A percentile compares a stretch with the other conserved stretches of the same genome.
Evolutionary conservation across 2,797 vertebrate genomes (phyloP).

Genomic region (Gastrophryne carolinensis): DNA sequence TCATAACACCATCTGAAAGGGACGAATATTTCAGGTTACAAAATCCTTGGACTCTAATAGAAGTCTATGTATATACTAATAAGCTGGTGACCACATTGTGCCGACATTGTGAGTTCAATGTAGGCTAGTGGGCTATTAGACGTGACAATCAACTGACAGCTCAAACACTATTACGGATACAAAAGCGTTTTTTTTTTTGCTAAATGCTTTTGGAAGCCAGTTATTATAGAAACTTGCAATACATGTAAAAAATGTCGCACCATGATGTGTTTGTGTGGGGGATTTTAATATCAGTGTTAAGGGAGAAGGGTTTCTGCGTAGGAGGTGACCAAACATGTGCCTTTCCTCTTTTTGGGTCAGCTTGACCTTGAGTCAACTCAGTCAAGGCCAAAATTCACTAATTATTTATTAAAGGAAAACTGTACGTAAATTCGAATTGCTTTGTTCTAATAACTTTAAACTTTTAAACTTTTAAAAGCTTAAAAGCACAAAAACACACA

Average conservation of each 20-base stretch:
- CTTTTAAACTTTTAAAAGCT: no score
- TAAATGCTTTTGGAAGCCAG: constrained; percentile 15
- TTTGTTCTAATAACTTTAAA: no score
- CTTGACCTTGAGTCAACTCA: no score
- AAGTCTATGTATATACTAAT: constrained; percentile 61
- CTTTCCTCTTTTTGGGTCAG: not conserved
- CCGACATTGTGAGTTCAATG: constrained; percentile 4
- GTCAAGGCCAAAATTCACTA: no score
- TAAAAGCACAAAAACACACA: no score
- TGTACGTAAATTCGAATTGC: no score
- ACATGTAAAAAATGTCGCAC: not conserved
- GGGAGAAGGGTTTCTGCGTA: not conserved
- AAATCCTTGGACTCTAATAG: constrained; percentile 38
- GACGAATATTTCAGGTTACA: constrained; percentile 49
- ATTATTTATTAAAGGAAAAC: no score
- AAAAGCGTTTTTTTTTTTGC: constrained; percentile 19
- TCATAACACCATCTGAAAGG: constrained; percentile 39
- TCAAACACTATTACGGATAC: constrained; percentile 3
- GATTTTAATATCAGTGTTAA: constrained; percentile 5
- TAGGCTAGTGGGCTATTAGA: constrained; percentile 26
- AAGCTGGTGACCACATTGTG: constrained; percentile 54
- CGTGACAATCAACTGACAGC: constrained; percentile 22
- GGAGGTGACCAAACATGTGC: not conserved
- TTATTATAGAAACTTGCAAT: constrained; percentile 6
- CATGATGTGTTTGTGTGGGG: constrained; percentile 4